These are phyloP conservation scores for Eleutherodactylus coqui DNA, from an alignment of 2,797 vertebrate species.

Conservation along the genomic window DNA sequence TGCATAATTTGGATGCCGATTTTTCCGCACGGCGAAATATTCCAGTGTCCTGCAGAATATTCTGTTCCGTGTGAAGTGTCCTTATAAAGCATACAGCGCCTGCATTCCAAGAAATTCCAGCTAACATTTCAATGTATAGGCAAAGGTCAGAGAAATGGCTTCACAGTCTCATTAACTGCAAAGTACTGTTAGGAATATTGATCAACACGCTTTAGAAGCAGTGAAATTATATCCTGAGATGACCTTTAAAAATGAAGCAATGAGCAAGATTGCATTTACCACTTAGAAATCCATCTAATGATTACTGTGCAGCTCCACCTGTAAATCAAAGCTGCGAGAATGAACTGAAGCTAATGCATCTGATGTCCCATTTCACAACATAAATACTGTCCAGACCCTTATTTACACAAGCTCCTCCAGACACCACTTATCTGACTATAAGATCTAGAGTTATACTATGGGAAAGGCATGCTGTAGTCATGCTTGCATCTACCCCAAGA, in stretches of 20 bases:
- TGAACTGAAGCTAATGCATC: slow-evolving; percentile 10
- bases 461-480: not conserved
- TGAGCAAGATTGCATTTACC: slow-evolving; percentile 52
- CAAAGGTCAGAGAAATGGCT: slow-evolving; percentile 50
- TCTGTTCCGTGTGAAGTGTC: too few relatives aligned
- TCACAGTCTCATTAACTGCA: slow-evolving; percentile 46
- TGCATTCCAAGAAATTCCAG: slow-evolving; percentile 52
- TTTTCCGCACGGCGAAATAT: too few relatives aligned
- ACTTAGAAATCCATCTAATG: slow-evolving; percentile 54
- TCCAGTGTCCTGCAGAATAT: too few relatives aligned
- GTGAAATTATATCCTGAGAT: slow-evolving; percentile 60
- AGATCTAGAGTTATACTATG: not conserved
- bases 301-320: slow-evolving; percentile 46
- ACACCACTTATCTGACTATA: not conserved
- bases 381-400: slow-evolving; percentile 23
- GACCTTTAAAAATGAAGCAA: slow-evolving; percentile 58
- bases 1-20: too few relatives aligned
- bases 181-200: slow-evolving; percentile 58
- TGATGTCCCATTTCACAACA: slow-evolving; percentile 43
- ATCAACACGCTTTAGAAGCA: slow-evolving; percentile 57
- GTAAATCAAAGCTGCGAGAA: slow-evolving; percentile 31
- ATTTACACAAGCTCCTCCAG: slow-evolving; percentile 8
- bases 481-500: not conserved
- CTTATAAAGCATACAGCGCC: slow-evolving; percentile 9
- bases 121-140: slow-evolving; percentile 10